Evolutionary conservation across 2,113 vertebrate genomes (phyloP), one percentile per base, ranked within the genome.

Genomic region (Cheirogaleus medius): DNA sequence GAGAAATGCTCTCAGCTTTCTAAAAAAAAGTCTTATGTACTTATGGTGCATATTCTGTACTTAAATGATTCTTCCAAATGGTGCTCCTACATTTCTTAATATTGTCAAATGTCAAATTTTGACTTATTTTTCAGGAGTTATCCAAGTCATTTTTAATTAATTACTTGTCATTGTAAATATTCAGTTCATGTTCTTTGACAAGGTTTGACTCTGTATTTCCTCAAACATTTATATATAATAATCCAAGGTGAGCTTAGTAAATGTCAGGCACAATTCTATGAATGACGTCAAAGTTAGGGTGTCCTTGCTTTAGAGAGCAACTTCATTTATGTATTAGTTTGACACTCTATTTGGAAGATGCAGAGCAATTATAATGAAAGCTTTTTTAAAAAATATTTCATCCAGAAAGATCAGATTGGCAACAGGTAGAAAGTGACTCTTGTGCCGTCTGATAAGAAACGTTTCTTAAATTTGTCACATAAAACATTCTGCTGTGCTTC

Each of bases 381-480:
- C 23, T 27, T 80, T 82, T n/a, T 32, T 17, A 39, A 86, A 90
- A 94, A 95, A 83, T 54, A 83, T 68, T 95, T 42, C 60, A 64
- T 73, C 54, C 29, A 68, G 25, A 39, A 32, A 81, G 27, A 93
- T 94, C 32, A 82, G 63, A 85, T 84, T 88, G 85, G 44, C 37
- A 92, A 63, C 44, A 90, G 91, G 56, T 93, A 34, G 69, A 78
- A 94, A 81, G 25, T 49, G 78, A 92, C 60, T 85, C 37, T 66
- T 69, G 83, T 80, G 74, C 8, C 37, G 8, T 66, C 37, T 93
- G 80, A 84, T 90, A 90, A 84, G 93, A 84, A 96, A 91, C 5
- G 60, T 91, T 95, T 94, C 90, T 86, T 95, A 58, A 86, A 93
- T 80, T 76, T 95, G 91, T 93, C 91, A 95, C n/a, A 91, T 44